Evolutionary conservation across 2,888 invertebrate species (phyloP).

Genomic region (Rotaria macrura): DNA sequence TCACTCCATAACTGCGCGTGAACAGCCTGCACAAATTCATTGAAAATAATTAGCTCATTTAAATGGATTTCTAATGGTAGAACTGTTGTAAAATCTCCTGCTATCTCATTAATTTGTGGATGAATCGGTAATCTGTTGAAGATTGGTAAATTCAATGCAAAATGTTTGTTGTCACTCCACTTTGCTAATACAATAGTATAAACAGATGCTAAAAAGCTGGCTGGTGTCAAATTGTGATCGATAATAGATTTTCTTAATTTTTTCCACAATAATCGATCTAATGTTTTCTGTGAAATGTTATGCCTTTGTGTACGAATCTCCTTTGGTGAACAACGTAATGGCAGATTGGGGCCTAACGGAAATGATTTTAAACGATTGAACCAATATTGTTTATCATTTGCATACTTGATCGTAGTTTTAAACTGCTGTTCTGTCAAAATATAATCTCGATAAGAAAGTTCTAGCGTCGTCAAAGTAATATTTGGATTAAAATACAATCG

Average conservation of each 20-base stretch:
- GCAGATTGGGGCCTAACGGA: neutral
- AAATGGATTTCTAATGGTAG: neutral
- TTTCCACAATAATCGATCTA: neutral
- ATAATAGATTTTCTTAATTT: neutral
- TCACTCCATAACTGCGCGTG: neutral
- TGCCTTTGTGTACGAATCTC: neutral
- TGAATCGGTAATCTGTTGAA: neutral
- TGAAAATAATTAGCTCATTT: neutral
- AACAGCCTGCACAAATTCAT: neutral
- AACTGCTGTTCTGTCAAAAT: neutral
- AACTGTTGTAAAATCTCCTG: neutral
- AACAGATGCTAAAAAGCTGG: neutral
- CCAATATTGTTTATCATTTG: neutral
- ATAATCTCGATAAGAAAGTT: neutral
- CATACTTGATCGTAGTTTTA: neutral
- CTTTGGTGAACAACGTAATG: neutral
- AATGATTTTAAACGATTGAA: neutral
- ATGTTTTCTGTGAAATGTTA: fast-evolving
- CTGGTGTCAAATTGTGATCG: neutral
- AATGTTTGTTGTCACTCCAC: neutral
- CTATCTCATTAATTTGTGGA: neutral
- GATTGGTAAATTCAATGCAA: neutral
- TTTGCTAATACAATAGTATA: neutral
- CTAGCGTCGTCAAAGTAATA: neutral
- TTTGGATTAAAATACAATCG: neutral